Evolutionary conservation across 2,888 invertebrate species (phyloP), one percentile per base, ranked within the genome.

Genomic region (Deladenus siricidicola): DNA sequence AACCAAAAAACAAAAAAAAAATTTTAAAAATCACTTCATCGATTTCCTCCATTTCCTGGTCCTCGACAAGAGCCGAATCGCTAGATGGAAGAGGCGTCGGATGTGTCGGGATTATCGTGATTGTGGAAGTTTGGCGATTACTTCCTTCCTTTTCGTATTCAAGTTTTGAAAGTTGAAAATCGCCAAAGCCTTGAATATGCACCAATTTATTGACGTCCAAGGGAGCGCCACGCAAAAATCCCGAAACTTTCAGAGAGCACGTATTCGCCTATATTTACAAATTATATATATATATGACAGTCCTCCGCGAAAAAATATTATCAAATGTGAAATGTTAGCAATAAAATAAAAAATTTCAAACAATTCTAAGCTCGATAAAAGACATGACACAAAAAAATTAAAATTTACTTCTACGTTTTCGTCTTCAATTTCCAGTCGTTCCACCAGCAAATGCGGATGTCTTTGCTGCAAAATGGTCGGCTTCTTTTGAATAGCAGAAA

Each of bases 131-230:
- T 19, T 50, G 1, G 24, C 39, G 53, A 39, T 30, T 21, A 39
- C 8, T 34, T 10, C 8, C 14, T 14, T 34, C 42, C 70, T 34
- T 23, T 34, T 42, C 28, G n/a, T 44, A 28, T 65, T 79, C 80
- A 67, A 94, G 88, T 79, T 87, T 85, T 0, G 84, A 83, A 85
- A 98, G 86, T 83, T 93, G 93, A 79, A 88, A 96, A 78, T 93
- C 90, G 8, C 94, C 94, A 75, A 89, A 84, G 0, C 93, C 93
- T 48, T 90, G 87, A 57, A 98, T 85, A 78, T 98, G 91, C 26
- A 98, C 84, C 56, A 94, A 83, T 64, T 87, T 85, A 81, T 96
- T 92, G 0, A 89, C 91, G 78, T 88, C 88, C 55, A 96, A 80
- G 3, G 87, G 83, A 76, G 85, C 85, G 0, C 92, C 90, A 71